These are phyloP conservation scores for Sebastes miniatus DNA, from an alignment of 2,797 vertebrate species.

Conservation along the genomic window DNA sequence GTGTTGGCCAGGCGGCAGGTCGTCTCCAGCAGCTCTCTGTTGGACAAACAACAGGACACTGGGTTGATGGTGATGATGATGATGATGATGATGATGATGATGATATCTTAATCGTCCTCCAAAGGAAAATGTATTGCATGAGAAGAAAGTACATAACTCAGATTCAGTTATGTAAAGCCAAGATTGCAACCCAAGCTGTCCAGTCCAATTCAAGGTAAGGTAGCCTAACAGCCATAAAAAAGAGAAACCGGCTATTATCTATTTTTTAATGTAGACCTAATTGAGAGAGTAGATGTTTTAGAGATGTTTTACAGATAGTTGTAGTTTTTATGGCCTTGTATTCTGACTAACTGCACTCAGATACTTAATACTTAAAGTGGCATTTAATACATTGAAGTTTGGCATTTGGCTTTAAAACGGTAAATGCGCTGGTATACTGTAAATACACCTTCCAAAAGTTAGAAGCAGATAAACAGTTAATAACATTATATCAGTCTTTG, in stretches of 20 bases:
- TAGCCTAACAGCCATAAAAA: background rate
- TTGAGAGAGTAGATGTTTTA: background rate
- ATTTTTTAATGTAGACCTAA: background rate
- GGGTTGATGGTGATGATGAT: background rate
- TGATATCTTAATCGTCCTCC: background rate
- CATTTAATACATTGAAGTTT: background rate
- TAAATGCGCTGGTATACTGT: background rate
- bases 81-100: background rate
- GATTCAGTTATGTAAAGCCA: background rate
- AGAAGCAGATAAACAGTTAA: background rate
- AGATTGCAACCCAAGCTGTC: background rate
- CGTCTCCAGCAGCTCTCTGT: conserved; percentile 89
- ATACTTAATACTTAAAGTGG: background rate
- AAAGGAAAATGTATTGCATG: background rate
- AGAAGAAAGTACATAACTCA: background rate
- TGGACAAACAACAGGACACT: background rate
- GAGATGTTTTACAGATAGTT: background rate
- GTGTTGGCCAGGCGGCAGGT: conserved; percentile 92
- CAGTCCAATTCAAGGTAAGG: background rate
- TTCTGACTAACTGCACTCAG: background rate
- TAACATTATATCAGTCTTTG: background rate
- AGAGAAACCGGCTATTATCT: too few species aligned
- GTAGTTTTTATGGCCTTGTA: background rate
- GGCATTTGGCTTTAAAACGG: background rate
- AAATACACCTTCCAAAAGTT: background rate